Evolutionary conservation across 2,888 invertebrate genomes (phyloP).

Genomic region (Drosophila pullipes): DNA sequence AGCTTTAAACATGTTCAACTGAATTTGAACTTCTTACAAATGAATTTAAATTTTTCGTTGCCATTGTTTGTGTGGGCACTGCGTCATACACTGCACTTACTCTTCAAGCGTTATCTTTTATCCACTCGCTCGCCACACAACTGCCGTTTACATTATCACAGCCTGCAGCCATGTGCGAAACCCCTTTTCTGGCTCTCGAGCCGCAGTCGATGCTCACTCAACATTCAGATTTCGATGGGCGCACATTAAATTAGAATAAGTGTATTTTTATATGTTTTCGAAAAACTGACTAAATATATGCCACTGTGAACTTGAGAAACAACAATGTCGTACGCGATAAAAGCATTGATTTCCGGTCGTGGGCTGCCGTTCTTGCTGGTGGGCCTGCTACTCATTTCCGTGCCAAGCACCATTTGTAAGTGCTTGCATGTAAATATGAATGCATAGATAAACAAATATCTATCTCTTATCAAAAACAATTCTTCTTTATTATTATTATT

Average conservation of each 20-base stretch:
- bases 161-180: conserved; percentile 53
- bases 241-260: conserved; percentile 44
- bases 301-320: conserved; percentile 54
- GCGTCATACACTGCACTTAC: conserved; percentile 5
- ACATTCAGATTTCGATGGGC: conserved; percentile 44
- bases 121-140: conserved; percentile 7
- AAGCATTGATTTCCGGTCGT: conserved; percentile 77
- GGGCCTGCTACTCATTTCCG: conserved; percentile 52
- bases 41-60: background rate
- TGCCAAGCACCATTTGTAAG: conserved; percentile 75
- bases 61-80: conserved; percentile 2
- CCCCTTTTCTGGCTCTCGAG: conserved; percentile 17
- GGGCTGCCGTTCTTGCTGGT: conserved; percentile 42
- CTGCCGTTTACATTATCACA: conserved; percentile 32
- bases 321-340: conserved; percentile 75
- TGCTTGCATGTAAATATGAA: conserved; percentile 2
- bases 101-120: conserved; percentile 34
- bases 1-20: background rate
- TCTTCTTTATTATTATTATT: background rate
- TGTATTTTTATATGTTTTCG: conserved; percentile 3
- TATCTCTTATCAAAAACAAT: background rate
- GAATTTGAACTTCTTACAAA: background rate
- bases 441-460: background rate
- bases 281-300: conserved; percentile 10
- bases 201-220: conserved; percentile 57